Evolutionary conservation across 2,888 invertebrate species (phyloP).

Genomic region (Aelia acuminata): DNA sequence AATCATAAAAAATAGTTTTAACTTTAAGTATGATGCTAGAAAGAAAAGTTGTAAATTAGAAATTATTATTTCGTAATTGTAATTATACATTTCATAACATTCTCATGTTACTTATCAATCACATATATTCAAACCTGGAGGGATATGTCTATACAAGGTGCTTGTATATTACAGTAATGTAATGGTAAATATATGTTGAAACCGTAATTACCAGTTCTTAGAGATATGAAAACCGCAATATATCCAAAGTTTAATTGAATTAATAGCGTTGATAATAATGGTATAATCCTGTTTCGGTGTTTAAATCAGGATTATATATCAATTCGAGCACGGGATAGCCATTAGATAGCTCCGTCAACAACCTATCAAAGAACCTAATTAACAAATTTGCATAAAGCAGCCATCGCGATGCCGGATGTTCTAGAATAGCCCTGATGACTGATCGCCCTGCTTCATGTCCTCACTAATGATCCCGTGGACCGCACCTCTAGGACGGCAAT

Average conservation of each 20-base stretch:
- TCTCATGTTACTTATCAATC: background rate
- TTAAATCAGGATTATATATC: slow-evolving; percentile 7
- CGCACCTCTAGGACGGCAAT: background rate
- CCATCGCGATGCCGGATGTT: background rate
- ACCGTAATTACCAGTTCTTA: background rate
- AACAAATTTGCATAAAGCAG: slow-evolving; percentile 18
- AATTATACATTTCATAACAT: too few species aligned
- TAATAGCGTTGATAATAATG: background rate
- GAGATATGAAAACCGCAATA: background rate
- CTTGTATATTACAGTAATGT: background rate
- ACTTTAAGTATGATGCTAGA: too few species aligned
- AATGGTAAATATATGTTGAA: background rate
- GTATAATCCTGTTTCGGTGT: slow-evolving; percentile 16
- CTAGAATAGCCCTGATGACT: slow-evolving; percentile 26
- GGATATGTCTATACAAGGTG: background rate
- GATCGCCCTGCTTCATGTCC: background rate
- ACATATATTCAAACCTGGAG: background rate
- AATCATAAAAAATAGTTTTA: too few species aligned
- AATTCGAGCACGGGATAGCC: slow-evolving; percentile 22
- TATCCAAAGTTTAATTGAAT: slow-evolving; percentile 10
- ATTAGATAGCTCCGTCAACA: slow-evolving; percentile 2
- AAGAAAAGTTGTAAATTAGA: too few species aligned
- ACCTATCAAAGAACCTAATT: slow-evolving; percentile 39
- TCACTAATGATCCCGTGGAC: background rate
- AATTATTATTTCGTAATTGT: too few species aligned